Conservation (phyloP, 2,113 vertebrate genomes). For the Galbula dea region DNA sequence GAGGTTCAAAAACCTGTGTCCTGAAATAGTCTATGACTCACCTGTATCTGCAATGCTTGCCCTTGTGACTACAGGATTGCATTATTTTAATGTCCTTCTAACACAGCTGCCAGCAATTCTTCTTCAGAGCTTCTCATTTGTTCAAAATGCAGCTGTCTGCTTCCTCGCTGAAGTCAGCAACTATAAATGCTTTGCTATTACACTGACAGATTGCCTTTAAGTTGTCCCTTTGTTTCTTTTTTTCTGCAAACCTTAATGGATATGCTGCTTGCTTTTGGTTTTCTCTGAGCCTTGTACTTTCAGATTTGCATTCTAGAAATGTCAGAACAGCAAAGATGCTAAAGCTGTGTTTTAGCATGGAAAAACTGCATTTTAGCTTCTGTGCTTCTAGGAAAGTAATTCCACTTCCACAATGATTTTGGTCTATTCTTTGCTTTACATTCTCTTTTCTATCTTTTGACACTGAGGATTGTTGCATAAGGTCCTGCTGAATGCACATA, state of each 20-base stretch:
- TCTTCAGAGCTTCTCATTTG: background rate
- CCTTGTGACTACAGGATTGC: slow-evolving; percentile 5
- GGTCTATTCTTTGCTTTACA: background rate
- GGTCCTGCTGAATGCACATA: background rate
- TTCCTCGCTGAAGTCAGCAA: slow-evolving; percentile 31
- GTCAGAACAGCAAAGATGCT: background rate
- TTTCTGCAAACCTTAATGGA: background rate
- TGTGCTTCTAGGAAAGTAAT: background rate
- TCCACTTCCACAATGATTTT: background rate
- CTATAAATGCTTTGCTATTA: background rate
- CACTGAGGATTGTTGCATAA: background rate
- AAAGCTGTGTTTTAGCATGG: background rate
- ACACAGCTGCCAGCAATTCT: background rate
- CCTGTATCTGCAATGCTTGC: background rate
- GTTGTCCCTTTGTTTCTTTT: background rate
- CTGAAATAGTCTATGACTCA: background rate
- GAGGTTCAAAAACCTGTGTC: background rate
- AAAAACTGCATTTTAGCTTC: background rate
- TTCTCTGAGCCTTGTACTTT: background rate
- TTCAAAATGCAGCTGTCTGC: background rate
- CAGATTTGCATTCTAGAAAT: background rate
- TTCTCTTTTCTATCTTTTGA: background rate
- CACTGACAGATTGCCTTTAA: background rate
- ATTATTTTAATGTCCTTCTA: slow-evolving; percentile 18
- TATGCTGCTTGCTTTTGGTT: background rate